Base-by-base conservation (phyloP, 2,113 vertebrate genomes). In the Malaclemys terrapin region DNA sequence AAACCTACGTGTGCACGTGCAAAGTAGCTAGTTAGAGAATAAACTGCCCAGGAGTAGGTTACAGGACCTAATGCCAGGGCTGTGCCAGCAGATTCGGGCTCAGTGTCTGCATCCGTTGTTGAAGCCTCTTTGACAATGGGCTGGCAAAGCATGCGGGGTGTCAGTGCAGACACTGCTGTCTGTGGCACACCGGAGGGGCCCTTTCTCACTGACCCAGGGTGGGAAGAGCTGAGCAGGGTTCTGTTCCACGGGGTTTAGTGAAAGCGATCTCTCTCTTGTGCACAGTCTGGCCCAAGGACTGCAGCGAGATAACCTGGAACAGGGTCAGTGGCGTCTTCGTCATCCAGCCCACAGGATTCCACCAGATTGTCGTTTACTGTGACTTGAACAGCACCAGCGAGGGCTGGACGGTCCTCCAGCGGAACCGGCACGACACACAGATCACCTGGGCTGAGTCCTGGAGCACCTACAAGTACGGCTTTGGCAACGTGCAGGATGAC, bases 401-500 rank as follows among this genome's bases (percentile, higher is more conserved):
- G 2, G 84, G 91, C 24, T 95, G 94, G 94, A 95, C 89, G 27
- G 88, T 95, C 50, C 79, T 95, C 35, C 94, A 95, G 59, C 56
- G 91, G 2, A 93, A 88, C 72, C 85, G 20, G 42, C 88, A 53
- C 6, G 56, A 80, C 52, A 87, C 90, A 31, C 57, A 80, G 75
- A 90, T 90, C 54, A 84, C 83, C 19, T 95, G 94, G 94, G 62
- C 82, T 27, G 94, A 90, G 29, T 90, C 80, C n/a, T 95, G 94
- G 94, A 87, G 35, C 69, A 93, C 91, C 10, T 92, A 95, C 45
- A 93, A 92, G 69, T 95, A 93, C 25, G 94, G 94, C 19, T 95
- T 95, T 92, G 94, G 94, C 17, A 84, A 95, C 80, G 91, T 95
- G n/a, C 45, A 87, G 10, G 56, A 53, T n/a, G 91, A 95, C 49